These are phyloP conservation scores for Erethizon dorsatum DNA, from an alignment of 2,797 vertebrate genomes.

Conservation along the genomic window DNA sequence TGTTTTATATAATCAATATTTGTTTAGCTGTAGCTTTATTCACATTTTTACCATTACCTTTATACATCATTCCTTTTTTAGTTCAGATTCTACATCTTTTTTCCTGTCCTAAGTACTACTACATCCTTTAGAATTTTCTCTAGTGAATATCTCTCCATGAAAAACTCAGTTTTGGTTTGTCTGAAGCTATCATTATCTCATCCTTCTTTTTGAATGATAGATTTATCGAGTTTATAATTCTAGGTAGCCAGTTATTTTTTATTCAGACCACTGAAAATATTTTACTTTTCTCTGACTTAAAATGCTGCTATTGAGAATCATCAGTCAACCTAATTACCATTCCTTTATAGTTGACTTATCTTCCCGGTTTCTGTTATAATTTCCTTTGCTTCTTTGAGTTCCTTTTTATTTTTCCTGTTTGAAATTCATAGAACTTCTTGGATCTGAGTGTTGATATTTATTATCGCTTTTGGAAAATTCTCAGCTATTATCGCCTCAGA, in stretches of 20 bases:
- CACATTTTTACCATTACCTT: background rate
- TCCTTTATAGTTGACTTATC: background rate
- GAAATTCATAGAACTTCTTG: background rate
- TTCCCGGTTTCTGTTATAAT: background rate
- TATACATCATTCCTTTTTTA: background rate
- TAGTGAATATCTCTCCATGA: background rate
- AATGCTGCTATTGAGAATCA: background rate
- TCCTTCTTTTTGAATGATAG: too few species aligned
- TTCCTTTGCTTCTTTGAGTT: background rate
- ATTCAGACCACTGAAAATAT: background rate
- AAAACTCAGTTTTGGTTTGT: constrained; percentile 12
- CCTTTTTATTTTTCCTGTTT: background rate
- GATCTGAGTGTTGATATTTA: background rate
- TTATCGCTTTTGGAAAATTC: background rate
- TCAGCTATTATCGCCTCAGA: background rate
- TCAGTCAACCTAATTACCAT: background rate
- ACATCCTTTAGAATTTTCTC: background rate
- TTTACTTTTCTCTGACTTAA: background rate
- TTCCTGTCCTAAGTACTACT: background rate
- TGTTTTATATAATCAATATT: background rate
- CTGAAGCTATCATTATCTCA: too few species aligned
- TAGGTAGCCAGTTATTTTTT: constrained; percentile 11
- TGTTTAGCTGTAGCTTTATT: background rate
- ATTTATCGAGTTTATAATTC: background rate
- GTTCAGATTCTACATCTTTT: background rate